phyloP scores from a whole-genome alignment of 2,797 vertebrate species.

The Labeo calbasu region DNA sequence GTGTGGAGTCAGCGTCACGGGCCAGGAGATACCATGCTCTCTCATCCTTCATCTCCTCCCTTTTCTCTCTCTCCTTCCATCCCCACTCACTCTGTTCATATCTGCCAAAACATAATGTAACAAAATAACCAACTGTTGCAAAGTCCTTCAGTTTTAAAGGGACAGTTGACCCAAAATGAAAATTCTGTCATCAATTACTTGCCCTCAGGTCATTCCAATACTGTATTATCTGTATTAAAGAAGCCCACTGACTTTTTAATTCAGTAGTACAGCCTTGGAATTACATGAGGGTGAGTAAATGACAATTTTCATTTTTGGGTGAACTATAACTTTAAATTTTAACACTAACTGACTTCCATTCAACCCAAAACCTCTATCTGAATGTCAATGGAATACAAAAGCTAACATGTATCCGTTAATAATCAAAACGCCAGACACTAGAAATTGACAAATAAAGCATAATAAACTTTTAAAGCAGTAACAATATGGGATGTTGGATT shows the following conservation, averaged over 20 bases:
- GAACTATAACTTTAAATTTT: neutral
- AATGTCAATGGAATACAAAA: neutral
- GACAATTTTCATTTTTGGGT: neutral
- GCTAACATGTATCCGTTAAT: neutral
- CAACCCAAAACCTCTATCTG: neutral
- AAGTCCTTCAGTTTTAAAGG: neutral
- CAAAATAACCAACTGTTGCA: neutral
- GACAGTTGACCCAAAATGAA: neutral
- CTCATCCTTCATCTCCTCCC: conserved; percentile 92
- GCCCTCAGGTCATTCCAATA: neutral
- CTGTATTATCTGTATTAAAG: neutral
- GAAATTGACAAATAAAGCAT: neutral
- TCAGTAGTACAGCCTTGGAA: neutral
- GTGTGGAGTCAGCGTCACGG: conserved; percentile 79
- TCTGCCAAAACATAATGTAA: conserved; percentile 67
- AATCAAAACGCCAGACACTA: neutral
- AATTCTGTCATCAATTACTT: neutral
- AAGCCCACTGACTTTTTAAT: neutral
- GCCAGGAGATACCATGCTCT: conserved; percentile 94
- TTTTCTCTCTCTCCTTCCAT: conserved; percentile 95
- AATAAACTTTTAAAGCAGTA: conserved; percentile 1
- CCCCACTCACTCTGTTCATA: conserved; percentile 98
- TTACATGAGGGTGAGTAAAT: neutral
- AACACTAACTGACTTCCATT: neutral
- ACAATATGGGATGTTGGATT: conserved; percentile 31